Evolutionary conservation across 2,113 vertebrate genomes (phyloP).

Genomic region (Pedionomus torquatus): DNA sequence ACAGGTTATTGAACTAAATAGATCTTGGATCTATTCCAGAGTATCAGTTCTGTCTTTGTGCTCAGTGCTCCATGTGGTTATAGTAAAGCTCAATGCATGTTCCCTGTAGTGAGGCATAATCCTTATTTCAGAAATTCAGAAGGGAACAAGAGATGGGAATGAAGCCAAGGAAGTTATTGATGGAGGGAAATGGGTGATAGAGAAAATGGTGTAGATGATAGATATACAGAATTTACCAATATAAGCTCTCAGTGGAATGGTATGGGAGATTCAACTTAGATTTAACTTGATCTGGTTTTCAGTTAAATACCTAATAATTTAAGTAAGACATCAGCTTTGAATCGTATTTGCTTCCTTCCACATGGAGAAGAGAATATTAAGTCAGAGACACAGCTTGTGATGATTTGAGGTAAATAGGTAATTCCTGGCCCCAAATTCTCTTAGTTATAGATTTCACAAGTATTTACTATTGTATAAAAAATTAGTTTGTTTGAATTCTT

Average conservation of each 20-base stretch:
- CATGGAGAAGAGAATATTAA: neutral
- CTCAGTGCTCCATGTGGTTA: neutral
- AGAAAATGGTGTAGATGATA: neutral
- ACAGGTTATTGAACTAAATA: conserved; percentile 1
- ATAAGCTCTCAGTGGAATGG: neutral
- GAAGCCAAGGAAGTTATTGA: neutral
- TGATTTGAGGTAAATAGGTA: neutral
- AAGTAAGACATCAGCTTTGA: neutral
- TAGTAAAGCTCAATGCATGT: neutral
- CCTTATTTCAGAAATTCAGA: neutral
- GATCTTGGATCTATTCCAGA: neutral
- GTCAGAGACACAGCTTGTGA: neutral
- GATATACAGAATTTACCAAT: neutral
- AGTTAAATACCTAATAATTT: neutral
- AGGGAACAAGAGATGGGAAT: neutral
- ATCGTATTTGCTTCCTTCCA: neutral
- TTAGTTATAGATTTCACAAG: neutral
- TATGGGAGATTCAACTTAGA: neutral
- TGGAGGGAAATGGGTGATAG: neutral
- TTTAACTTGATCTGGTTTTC: neutral
- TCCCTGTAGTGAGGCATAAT: neutral
- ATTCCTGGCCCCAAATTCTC: neutral
- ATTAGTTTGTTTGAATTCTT: neutral
- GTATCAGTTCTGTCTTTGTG: neutral
- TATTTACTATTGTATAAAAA: neutral